Conservation (phyloP, 2,113 vertebrate species). For the Percina caprodes region DNA sequence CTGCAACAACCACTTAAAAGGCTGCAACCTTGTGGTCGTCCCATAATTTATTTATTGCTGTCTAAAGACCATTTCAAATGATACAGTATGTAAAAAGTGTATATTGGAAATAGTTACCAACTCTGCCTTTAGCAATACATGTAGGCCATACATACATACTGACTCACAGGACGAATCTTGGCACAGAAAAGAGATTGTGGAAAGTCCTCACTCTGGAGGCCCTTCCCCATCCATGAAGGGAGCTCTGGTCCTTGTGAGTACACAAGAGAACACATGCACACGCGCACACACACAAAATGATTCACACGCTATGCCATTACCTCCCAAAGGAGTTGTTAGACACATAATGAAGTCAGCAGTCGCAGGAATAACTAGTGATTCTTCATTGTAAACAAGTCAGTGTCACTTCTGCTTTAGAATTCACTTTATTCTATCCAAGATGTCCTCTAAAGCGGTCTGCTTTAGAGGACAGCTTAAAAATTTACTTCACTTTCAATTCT, state of each 20-base stretch:
- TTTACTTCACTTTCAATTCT: slow-evolving; percentile 47
- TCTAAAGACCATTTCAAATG: too few relatives aligned
- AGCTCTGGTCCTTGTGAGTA: slow-evolving; percentile 11
- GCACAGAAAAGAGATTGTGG: not conserved
- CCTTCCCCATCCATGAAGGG: not conserved
- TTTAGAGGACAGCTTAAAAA: slow-evolving; percentile 38
- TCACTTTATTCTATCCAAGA: slow-evolving; percentile 59
- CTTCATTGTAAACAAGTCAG: slow-evolving; percentile 71
- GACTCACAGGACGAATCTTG: not conserved
- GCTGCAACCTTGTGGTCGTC: too few relatives aligned
- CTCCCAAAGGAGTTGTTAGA: slow-evolving; percentile 51
- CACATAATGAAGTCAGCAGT: slow-evolving; percentile 68
- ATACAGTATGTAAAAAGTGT: too few relatives aligned
- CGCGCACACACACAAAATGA: slow-evolving; percentile 12
- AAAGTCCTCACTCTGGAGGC: not conserved
- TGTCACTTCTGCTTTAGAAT: slow-evolving; percentile 66
- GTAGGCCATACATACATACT: not conserved
- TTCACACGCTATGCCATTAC: slow-evolving; percentile 44
- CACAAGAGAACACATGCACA: too few relatives aligned
- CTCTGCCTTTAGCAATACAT: too few relatives aligned
- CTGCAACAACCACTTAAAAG: too few relatives aligned
- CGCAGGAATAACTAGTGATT: slow-evolving; percentile 56
- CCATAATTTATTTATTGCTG: too few relatives aligned
- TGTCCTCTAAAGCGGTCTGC: slow-evolving; percentile 50
- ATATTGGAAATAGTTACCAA: too few relatives aligned